phyloP scores from a whole-genome alignment of 1,140 invertebrate species.

The Plectrocnemia conspersa region DNA sequence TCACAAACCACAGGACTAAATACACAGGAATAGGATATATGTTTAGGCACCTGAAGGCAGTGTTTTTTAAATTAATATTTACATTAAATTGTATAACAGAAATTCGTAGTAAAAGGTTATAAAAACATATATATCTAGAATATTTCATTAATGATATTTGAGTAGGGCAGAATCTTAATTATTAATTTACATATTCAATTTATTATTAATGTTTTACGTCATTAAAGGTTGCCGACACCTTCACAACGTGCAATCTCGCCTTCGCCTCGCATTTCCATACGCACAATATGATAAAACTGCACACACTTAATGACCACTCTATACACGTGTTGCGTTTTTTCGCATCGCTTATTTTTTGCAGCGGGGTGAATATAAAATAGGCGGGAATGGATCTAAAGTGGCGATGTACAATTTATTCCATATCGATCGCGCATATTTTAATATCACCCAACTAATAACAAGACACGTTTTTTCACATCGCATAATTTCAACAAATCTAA shows the following conservation, averaged over 20 bases:
- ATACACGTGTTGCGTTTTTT: conserved; percentile 21
- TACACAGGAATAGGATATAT: too few species aligned
- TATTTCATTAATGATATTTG: too few species aligned
- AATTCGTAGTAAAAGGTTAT: too few species aligned
- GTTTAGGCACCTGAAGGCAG: too few species aligned
- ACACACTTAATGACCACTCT: conserved; percentile 3
- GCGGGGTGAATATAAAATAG: background rate
- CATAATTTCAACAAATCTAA: background rate
- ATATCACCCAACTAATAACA: background rate
- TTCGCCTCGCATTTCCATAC: conserved; percentile 11
- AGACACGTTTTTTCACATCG: background rate
- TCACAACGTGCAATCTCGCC: background rate
- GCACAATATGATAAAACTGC: conserved; percentile 11
- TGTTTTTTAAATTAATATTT: too few species aligned
- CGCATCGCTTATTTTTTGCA: conserved; percentile 13
- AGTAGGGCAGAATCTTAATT: too few species aligned
- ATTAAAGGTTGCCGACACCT: background rate
- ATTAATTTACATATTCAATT: too few species aligned
- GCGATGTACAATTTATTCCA: conserved; percentile 1
- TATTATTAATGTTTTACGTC: too few species aligned
- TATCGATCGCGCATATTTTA: background rate
- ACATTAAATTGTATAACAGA: too few species aligned
- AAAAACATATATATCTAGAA: too few species aligned
- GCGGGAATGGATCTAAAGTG: background rate
- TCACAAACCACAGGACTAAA: too few species aligned